Evolutionary conservation across 2,113 vertebrate species (phyloP).

Genomic region (Rhinolophus sinicus): DNA sequence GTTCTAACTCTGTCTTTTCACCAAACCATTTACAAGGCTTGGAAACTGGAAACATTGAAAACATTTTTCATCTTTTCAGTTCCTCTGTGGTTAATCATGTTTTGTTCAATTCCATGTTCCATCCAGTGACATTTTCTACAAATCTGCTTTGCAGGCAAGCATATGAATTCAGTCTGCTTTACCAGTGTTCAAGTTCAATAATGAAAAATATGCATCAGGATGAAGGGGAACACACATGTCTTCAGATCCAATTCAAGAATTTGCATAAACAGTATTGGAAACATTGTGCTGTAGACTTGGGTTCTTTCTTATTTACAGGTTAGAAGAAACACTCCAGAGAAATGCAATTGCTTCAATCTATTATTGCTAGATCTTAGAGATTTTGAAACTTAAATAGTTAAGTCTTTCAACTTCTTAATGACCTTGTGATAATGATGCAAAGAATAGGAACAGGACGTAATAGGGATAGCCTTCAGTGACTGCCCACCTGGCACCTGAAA

Average conservation of each 20-base stretch:
- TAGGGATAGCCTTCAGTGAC: not conserved
- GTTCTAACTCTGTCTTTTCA: constrained; percentile 51
- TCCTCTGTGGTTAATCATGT: not conserved
- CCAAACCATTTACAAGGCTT: not conserved
- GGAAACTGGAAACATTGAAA: constrained; percentile 52
- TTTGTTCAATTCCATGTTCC: not conserved
- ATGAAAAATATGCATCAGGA: not conserved
- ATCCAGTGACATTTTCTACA: not conserved
- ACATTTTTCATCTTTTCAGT: constrained; percentile 57
- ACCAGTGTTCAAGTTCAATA: not conserved
- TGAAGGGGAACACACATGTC: constrained; percentile 2
- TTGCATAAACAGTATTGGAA: not conserved
- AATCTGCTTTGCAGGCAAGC: constrained; percentile 49
- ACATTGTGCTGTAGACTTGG: not conserved
- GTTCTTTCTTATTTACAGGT: not conserved
- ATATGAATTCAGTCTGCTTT: not conserved
- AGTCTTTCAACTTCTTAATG: not conserved
- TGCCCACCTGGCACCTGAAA: not conserved
- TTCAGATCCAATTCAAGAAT: not conserved
- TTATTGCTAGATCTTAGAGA: not conserved
- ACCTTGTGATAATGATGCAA: not conserved
- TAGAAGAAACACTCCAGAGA: not conserved
- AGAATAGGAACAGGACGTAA: not conserved
- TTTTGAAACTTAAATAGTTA: not conserved
- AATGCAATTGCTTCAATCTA: not conserved